Conservation (phyloP, 2,888 invertebrate species). For the Trisateles emortualis region DNA sequence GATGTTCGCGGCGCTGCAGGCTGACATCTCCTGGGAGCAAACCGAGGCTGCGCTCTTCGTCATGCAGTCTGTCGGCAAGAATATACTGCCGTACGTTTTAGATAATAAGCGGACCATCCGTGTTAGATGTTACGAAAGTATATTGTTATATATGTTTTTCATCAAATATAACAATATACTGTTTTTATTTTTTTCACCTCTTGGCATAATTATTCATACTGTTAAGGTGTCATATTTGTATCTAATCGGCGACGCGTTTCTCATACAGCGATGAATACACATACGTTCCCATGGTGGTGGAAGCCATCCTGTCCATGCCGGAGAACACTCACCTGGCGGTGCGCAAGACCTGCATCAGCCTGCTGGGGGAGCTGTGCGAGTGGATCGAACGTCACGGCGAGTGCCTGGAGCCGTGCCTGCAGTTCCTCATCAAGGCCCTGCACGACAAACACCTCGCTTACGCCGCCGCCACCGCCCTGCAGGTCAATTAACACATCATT, state of each 20-base stretch:
- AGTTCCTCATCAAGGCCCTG: constrained; percentile 89
- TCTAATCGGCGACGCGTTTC: neutral
- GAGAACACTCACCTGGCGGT: constrained; percentile 95
- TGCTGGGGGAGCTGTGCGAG: constrained; percentile 97
- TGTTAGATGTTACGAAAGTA: too few species aligned
- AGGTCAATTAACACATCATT: constrained; percentile 66
- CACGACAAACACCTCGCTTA: constrained; percentile 91
- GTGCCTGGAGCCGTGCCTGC: constrained; percentile 93
- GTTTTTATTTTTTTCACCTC: too few species aligned
- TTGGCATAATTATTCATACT: too few species aligned
- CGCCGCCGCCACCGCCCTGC: constrained; percentile 94
- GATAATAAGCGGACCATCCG: neutral
- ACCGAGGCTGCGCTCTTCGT: constrained; percentile 97
- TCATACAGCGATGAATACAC: constrained; percentile 93
- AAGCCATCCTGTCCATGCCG: constrained; percentile 95
- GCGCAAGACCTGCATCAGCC: constrained; percentile 94
- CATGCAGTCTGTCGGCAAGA: constrained; percentile 98
- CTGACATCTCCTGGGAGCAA: constrained; percentile 95
- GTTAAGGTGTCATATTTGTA: too few species aligned
- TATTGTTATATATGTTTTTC: too few species aligned
- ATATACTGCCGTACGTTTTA: constrained; percentile 94
- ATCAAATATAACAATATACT: too few species aligned
- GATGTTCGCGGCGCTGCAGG: constrained; percentile 93
- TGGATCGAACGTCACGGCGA: constrained; percentile 97
- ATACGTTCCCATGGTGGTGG: constrained; percentile 96